Percentiles rank a stretch among this genome's conserved stretches.
Evolutionary conservation across 2,797 vertebrate genomes (phyloP).

Genomic region (Anomalospiza imberbis): DNA sequence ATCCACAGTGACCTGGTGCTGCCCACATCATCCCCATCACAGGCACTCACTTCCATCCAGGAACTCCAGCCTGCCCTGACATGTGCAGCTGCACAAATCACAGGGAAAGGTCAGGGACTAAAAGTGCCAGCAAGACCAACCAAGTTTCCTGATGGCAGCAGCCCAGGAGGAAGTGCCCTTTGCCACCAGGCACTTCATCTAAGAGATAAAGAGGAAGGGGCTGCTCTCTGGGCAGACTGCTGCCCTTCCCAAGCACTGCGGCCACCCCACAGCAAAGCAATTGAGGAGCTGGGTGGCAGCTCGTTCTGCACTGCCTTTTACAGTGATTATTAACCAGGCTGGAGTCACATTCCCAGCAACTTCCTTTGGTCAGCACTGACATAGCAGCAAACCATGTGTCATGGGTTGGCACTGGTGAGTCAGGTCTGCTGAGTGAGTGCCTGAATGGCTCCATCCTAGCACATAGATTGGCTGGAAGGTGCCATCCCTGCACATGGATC

Average conservation of each 20-base stretch:
- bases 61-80: background rate
- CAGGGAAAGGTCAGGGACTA: background rate
- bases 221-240: background rate
- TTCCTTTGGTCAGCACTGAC: background rate
- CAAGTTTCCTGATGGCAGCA: fast-evolving
- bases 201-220: background rate
- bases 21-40: fast-evolving
- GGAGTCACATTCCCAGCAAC: background rate
- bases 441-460: background rate
- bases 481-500: background rate
- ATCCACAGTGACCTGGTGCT: background rate
- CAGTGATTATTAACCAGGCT: background rate
- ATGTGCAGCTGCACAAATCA: background rate
- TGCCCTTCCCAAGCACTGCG: background rate
- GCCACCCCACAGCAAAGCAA: background rate
- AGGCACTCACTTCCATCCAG: fast-evolving
- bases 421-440: background rate
- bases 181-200: background rate
- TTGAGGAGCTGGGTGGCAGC: fast-evolving
- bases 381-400: background rate
- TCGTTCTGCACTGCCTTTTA: background rate
- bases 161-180: background rate
- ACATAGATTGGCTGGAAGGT: background rate
- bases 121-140: background rate
- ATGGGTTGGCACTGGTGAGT: background rate